A percentile compares a stretch with the other conserved stretches of the same genome.
Conservation (phyloP, 2,797 vertebrate species). For the Chelidonichthys spinosus region DNA sequence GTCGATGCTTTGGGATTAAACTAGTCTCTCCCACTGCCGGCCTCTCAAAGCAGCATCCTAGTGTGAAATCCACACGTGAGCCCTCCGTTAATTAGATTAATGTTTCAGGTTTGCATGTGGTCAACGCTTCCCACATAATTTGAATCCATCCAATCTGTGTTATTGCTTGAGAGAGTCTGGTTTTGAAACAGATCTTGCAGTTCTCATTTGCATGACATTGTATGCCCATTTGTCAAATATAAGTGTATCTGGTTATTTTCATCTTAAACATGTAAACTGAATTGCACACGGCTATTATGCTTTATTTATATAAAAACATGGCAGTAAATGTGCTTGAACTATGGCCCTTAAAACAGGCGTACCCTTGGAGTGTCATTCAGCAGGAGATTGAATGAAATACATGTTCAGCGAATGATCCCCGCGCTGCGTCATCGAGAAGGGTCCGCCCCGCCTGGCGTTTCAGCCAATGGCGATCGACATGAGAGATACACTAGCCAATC, state of each 20-base stretch:
- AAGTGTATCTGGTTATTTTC: too few relatives aligned
- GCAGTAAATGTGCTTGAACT: rapidly evolving
- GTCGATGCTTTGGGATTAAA: not conserved
- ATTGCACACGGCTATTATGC: not conserved
- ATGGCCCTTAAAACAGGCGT: slow-evolving; percentile 8
- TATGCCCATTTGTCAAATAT: not conserved
- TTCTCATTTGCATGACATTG: not conserved
- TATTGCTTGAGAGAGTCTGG: not conserved
- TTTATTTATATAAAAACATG: not conserved
- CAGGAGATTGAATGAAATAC: slow-evolving; percentile 49
- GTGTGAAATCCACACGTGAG: not conserved
- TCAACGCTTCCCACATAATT: not conserved
- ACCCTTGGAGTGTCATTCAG: slow-evolving; percentile 82
- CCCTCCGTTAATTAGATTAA: not conserved
- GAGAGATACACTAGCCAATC: slow-evolving; percentile 62
- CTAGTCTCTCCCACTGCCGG: not conserved
- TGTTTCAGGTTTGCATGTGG: not conserved
- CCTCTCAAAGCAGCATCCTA: not conserved
- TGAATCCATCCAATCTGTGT: not conserved
- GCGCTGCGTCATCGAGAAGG: slow-evolving; percentile 25
- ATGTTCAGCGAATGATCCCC: slow-evolving; percentile 43
- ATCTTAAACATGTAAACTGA: not conserved
- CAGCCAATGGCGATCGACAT: slow-evolving; percentile 62
- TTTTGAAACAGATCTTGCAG: not conserved
- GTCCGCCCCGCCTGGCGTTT: not conserved